A percentile compares a stretch with the other conserved stretches of the same genome.
Conservation (phyloP, 1,140 invertebrate species). For the Drosophila nebulosa region DNA sequence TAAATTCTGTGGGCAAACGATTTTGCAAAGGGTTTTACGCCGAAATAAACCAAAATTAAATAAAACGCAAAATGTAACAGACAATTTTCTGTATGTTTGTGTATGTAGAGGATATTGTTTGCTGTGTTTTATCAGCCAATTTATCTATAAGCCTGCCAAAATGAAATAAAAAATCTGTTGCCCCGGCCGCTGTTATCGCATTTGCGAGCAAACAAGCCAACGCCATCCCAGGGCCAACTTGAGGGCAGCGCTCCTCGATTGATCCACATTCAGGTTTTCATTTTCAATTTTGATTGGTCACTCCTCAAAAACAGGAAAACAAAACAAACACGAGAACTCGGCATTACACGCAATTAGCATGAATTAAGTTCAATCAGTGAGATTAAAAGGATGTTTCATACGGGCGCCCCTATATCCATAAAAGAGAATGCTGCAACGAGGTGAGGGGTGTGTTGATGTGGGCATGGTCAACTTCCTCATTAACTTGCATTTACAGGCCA, state of each 20-base stretch:
- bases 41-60: conserved; percentile 50
- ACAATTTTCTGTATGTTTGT: background rate
- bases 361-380: conserved; percentile 63
- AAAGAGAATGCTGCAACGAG: background rate
- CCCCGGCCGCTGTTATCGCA: conserved; percentile 25
- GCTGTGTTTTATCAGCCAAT: conserved; percentile 27
- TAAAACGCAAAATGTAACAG: conserved; percentile 22
- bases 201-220: conserved; percentile 61
- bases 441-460: background rate
- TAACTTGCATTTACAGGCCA: conserved; percentile 4
- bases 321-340: conserved; percentile 34
- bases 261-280: conserved; percentile 1
- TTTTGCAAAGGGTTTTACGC: conserved; percentile 34
- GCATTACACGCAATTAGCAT: conserved; percentile 58
- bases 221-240: conserved; percentile 26
- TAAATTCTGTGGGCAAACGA: conserved; percentile 12
- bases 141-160: conserved; percentile 53
- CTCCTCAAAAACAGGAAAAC: conserved; percentile 54
- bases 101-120: background rate
- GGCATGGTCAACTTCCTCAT: background rate
- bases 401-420: conserved; percentile 11
- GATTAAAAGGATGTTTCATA: conserved; percentile 5
- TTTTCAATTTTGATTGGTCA: conserved; percentile 55
- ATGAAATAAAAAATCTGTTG: conserved; percentile 67
- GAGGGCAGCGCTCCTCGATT: no score